Percentiles rank a stretch among this genome's conserved stretches.
Conservation (phyloP, 92 coral and sea anemone species). For the Parazoanthus atlanticus region DNA sequence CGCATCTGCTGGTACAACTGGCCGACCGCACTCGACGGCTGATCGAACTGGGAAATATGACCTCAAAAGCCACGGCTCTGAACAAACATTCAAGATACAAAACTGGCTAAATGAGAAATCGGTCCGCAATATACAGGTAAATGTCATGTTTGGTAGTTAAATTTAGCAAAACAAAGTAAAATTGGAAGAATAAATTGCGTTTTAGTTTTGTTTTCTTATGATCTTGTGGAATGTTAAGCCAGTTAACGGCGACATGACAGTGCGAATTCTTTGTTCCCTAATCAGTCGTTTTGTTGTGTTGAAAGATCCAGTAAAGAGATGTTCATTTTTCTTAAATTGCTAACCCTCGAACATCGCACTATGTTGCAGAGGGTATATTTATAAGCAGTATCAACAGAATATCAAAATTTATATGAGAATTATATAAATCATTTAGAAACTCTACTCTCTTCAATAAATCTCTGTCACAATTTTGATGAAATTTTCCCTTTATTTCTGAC, state of each 20-base stretch:
- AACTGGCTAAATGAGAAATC: slow-evolving; percentile 93
- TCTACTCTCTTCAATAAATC: too few species aligned
- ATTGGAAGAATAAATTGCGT: not conserved
- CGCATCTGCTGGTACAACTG: slow-evolving; percentile 32
- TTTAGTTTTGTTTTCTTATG: not conserved
- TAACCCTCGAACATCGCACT: too few species aligned
- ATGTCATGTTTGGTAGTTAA: not conserved
- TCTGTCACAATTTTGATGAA: too few species aligned
- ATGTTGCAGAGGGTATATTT: too few species aligned
- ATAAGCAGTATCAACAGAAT: too few species aligned
- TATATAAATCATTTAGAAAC: too few species aligned
- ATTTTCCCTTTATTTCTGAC: too few species aligned
- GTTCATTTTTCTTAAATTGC: not conserved
- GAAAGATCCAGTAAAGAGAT: not conserved
- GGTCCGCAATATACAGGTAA: slow-evolving; percentile 90
- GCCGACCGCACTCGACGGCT: slow-evolving; percentile 24
- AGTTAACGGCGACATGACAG: too few species aligned
- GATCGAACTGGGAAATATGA: slow-evolving; percentile 36
- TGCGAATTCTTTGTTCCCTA: not conserved
- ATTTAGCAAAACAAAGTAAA: not conserved
- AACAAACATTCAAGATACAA: slow-evolving; percentile 83
- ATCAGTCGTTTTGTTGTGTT: too few species aligned
- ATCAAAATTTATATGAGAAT: too few species aligned
- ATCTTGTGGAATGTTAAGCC: not conserved
- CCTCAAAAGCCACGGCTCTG: slow-evolving; percentile 40